A percentile compares a stretch with the other conserved stretches of the same genome.
These are phyloP conservation scores for Oophaga sylvatica DNA, from an alignment of 2,797 vertebrate species.

Conservation along the genomic window DNA sequence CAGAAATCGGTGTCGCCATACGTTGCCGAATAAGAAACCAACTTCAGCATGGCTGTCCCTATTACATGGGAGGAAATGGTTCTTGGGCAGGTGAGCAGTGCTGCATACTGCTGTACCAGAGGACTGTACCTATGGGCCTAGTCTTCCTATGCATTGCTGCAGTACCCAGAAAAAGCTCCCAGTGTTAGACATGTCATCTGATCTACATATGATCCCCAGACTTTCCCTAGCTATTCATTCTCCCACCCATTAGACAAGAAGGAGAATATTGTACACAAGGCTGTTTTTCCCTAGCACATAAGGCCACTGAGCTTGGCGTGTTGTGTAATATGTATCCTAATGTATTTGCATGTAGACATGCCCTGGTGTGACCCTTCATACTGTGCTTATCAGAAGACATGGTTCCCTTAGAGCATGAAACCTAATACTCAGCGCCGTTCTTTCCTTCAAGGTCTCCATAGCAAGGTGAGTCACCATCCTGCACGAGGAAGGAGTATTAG, in stretches of 20 bases:
- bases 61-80: too few relatives aligned
- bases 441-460: not conserved
- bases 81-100: not conserved
- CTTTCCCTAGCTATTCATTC: not conserved
- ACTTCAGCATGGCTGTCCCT: too few relatives aligned
- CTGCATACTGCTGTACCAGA: not conserved
- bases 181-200: not conserved
- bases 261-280: not conserved
- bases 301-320: conserved; percentile 6
- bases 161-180: not conserved
- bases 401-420: conserved; percentile 13
- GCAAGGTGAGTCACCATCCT: conserved; percentile 17
- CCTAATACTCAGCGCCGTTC: conserved; percentile 3
- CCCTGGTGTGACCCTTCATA: conserved; percentile 44
- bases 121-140: not conserved
- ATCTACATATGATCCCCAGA: not conserved
- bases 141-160: not conserved
- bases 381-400: conserved; percentile 33
- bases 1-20: too few relatives aligned
- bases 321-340: not conserved
- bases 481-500: not conserved
- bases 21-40: too few relatives aligned
- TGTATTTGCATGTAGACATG: conserved; percentile 30
- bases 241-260: not conserved
- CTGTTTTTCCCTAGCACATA: conserved; percentile 2